Base-by-base conservation (phyloP, 2,888 invertebrate species). In the Xestia xanthographa region DNA sequence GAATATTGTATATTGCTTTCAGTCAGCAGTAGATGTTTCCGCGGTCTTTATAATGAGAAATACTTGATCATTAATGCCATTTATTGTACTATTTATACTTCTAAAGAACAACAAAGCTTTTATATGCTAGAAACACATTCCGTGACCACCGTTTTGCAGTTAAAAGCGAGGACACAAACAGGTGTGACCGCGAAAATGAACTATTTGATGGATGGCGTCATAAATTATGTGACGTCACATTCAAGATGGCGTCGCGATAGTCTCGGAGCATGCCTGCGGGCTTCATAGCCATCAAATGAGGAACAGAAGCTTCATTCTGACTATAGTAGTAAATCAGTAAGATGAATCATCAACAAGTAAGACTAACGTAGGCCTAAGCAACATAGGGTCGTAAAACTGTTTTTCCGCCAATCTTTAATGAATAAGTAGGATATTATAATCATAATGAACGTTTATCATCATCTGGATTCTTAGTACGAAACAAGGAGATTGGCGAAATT, bases 181-280 rank as follows among this genome's bases (percentile, higher is more conserved):
- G 83, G 80, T 86, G 83, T 66, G 66, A 79, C 83, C 84, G 75
- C 83, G 70, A 78, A 82, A 66, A 73, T 75, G 67, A 75, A 72
- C 70, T 45, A 58, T 77, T 71, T 85, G 89, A 90, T 90, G 83
- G 83, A 88, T 87, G 79, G 83, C 79, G 71, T 66, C 81, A 87
- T 90, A 90, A 90, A 90, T 88, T 82, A 87, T 72, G 85, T 78
- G 89, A 83, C 76, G 85, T 83, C 85, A 82, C 29, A 8, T 86
- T 81, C 82, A 90, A 89, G 87, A 90, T 90, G 88, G 90, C 89
- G 82, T 62, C 84, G 80, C 72, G 72, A 85, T 83, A 77, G 73
- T 77, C 26, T 77, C 70, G 50, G 38, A 62, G 62, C n/a, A 34
- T 50, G 77, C 65, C 68, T 22, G 70, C 72, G 43, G 69, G 72